These are phyloP conservation scores for Notamacropus eugenii DNA, from an alignment of 2,797 vertebrate species.

Conservation along the genomic window DNA sequence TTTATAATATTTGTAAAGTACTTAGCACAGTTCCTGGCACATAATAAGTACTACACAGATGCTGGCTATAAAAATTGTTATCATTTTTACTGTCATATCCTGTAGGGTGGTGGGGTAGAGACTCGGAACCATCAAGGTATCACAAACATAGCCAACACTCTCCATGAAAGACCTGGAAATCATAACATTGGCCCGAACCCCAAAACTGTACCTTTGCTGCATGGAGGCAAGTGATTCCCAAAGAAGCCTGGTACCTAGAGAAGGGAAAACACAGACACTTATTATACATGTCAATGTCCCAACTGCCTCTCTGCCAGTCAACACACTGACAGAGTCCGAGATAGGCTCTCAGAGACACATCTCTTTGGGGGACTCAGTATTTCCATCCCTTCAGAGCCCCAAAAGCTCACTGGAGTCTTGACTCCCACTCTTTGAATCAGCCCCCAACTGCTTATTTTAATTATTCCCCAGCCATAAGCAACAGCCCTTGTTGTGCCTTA, in stretches of 20 bases:
- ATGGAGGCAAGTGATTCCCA: background rate
- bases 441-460: background rate
- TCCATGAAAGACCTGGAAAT: background rate
- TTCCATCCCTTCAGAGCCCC: background rate
- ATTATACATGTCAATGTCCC: background rate
- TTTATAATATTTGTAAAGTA: background rate
- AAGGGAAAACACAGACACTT: background rate
- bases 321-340: background rate
- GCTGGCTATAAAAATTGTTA: background rate
- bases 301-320: background rate
- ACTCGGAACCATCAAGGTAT: background rate
- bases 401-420: background rate
- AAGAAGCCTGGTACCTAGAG: background rate
- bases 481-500: background rate
- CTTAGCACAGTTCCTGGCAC: background rate
- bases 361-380: background rate
- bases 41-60: background rate
- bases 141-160: background rate
- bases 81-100: background rate
- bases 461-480: background rate
- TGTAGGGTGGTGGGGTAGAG: background rate
- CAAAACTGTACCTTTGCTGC: background rate
- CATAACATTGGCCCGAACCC: no score
- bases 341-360: background rate
- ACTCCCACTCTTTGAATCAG: background rate